phyloP scores from a whole-genome alignment of 2,888 invertebrate genomes.

The Amiota communis region DNA sequence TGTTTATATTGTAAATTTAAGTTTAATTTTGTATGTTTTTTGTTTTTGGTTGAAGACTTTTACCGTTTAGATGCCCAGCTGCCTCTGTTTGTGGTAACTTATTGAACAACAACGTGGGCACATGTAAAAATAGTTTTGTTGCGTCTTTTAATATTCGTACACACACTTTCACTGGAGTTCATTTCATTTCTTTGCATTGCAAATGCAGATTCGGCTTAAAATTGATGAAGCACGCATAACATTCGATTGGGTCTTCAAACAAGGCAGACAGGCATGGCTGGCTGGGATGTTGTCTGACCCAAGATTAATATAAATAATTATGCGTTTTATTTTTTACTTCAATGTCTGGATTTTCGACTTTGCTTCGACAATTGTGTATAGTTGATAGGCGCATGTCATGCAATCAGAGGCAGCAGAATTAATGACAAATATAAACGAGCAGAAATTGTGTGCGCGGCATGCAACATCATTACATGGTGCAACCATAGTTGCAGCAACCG shows the following conservation, averaged over 20 bases:
- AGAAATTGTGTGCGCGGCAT: conserved; percentile 20
- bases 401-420: conserved; percentile 49
- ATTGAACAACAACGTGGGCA: no score
- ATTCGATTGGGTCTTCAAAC: conserved; percentile 55
- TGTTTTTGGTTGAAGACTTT: no score
- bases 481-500: neutral
- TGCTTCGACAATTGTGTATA: neutral
- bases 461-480: no score
- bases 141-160: no score
- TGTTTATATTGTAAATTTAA: neutral
- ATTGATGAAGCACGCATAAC: neutral
- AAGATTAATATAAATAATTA: conserved; percentile 67
- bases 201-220: neutral
- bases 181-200: neutral
- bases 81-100: no score
- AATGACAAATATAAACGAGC: conserved; percentile 46
- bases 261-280: conserved; percentile 22
- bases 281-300: conserved; percentile 52
- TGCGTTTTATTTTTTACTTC: conserved; percentile 40
- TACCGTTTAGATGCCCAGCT: no score
- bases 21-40: no score
- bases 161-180: neutral
- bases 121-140: no score
- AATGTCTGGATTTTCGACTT: neutral
- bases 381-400: conserved; percentile 62